These are phyloP conservation scores for Prunella strophiata DNA, from an alignment of 2,797 vertebrate genomes.

Conservation along the genomic window DNA sequence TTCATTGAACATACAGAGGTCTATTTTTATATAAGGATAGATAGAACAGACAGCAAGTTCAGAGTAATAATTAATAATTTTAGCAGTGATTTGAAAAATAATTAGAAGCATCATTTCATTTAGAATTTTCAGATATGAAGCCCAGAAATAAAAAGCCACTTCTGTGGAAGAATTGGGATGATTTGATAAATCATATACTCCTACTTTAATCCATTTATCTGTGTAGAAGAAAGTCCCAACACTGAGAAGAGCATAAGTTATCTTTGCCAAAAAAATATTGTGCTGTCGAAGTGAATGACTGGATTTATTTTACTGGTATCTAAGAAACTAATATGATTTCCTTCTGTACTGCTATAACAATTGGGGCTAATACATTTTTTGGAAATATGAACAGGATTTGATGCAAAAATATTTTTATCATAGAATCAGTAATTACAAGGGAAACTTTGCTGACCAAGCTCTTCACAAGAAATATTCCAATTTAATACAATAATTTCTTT, in stretches of 20 bases:
- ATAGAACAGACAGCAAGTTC: background rate
- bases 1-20: background rate
- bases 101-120: background rate
- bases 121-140: background rate
- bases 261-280: background rate
- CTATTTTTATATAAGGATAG: background rate
- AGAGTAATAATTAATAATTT: background rate
- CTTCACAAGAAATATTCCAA: background rate
- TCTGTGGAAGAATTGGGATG: background rate
- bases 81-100: background rate
- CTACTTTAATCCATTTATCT: background rate
- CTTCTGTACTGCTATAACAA: background rate
- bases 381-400: background rate
- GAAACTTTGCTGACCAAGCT: background rate
- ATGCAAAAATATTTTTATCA: background rate
- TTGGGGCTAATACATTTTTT: background rate
- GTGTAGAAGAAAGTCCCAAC: background rate
- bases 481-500: background rate
- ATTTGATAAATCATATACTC: background rate
- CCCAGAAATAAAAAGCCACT: background rate
- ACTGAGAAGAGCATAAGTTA: background rate
- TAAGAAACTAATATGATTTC: background rate
- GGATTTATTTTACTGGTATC: background rate
- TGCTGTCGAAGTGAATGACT: background rate
- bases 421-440: background rate